Base-by-base conservation (phyloP, 2,113 vertebrate species). In the Balaenoptera acutorostrata region DNA sequence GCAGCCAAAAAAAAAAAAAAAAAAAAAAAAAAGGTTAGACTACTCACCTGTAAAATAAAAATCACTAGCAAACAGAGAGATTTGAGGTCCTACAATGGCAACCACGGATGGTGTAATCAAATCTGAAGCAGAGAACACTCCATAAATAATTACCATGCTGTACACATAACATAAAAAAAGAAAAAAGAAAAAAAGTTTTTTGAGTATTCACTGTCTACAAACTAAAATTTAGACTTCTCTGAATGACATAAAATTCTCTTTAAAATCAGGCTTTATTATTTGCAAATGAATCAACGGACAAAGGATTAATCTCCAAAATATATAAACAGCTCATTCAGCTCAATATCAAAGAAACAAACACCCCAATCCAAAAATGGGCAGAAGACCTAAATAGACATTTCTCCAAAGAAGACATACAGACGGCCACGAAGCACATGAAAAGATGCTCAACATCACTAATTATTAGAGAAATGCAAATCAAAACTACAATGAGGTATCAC, bases 131-230 rank as follows among this genome's bases (percentile, higher is more conserved):
- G 99, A 99, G 97, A 99, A 99, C 15, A 99, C 99, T 4, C 99
- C 99, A 44, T 99, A 99, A 98, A 99, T 99, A 98, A 99, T 99
- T 15, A 99, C 99, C 99, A 99, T 99, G 98, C 99, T 99, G 93
- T 17, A 95, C 23, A 95, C 90, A 91, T 1, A 68, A 97, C 96
- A 46, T 83, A 66, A 52, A 74, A 39, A 4, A 36, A 36, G 36
- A 97, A 77, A 96, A 29, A 82, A 27, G 0, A 74, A 90, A 61
- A 66, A 63, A 39, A 49, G 8, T 39, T 66, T 52, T 46, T 10
- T 41, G 49, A 59, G 8, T 64, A 90, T 64, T 86, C 46, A 66
- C 41, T 46, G 20, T 39, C 41, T 66, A 46, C 21, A 96, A 72
- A 71, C 36, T 31, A 44, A 92, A 72, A 39, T 59, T 61, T 71